phyloP scores from a whole-genome alignment of 2,888 invertebrate species.

The Capitulum mitella region DNA sequence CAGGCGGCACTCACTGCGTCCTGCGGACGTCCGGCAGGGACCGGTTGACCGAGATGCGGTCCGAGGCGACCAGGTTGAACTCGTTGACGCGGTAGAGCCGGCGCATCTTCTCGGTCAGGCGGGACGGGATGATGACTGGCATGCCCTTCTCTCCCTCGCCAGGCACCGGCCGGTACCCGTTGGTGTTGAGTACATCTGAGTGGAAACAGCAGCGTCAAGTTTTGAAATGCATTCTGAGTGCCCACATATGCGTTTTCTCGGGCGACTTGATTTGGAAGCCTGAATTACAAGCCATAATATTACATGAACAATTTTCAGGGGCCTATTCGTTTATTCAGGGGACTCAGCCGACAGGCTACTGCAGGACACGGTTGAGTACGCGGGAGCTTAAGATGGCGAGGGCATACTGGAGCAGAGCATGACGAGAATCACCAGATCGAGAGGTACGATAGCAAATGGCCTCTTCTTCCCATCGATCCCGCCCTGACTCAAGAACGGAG shows the following conservation, averaged over 20 bases:
- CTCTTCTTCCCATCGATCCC: too few species aligned
- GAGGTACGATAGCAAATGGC: too few species aligned
- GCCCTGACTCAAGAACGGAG: too few species aligned
- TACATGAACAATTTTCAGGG: not conserved
- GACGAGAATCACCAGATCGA: too few species aligned
- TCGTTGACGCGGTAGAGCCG: slow-evolving; percentile 74
- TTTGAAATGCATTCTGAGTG: not conserved
- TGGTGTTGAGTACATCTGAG: slow-evolving; percentile 49
- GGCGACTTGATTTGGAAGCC: not conserved
- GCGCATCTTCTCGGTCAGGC: slow-evolving; percentile 51
- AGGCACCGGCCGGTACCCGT: slow-evolving; percentile 33
- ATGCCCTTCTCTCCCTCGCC: slow-evolving; percentile 33
- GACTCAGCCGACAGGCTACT: not conserved
- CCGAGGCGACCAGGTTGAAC: slow-evolving; percentile 80
- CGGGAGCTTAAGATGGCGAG: too few species aligned
- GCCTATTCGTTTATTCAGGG: not conserved
- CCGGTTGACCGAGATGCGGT: slow-evolving; percentile 76
- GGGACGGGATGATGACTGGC: slow-evolving; percentile 33
- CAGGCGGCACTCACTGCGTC: slow-evolving; percentile 65
- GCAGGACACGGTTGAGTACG: too few species aligned
- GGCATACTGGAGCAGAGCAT: too few species aligned
- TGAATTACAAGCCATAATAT: not conserved
- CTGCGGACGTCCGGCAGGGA: slow-evolving; percentile 75
- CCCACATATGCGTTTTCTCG: not conserved
- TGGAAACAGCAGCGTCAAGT: too few species aligned